Evolutionary conservation across 1,140 invertebrate species (phyloP), one percentile per base, ranked within the genome.

Genomic region (Octopus sinensis): DNA sequence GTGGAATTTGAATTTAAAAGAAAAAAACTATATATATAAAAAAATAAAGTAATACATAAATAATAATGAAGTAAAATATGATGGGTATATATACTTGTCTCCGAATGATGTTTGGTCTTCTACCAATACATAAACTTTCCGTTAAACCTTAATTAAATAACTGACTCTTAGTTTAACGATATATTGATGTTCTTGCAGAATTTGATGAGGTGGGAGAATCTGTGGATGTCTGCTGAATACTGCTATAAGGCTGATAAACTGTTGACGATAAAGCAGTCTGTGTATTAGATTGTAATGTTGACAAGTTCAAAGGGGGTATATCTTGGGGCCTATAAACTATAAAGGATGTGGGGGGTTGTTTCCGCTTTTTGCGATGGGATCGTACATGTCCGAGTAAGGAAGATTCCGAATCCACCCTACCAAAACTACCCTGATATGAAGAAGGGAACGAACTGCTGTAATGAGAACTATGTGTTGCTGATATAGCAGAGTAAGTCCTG

Each of bases 271-370:
- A 51, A 9, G 76, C 76, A 53, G 76, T 77, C 30, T 77, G 23
- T 77, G 76, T 77, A 51, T 51, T 51, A 5, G 76, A 77, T 17
- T 77, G 76, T 17, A 77, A 6, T 52, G 76, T 53, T 5, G 76
- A 43, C 17, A 77, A 53, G 52, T 77, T 53, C 7, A 77, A 17
- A 5, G 76, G 76, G 5, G 76, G 76, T 6, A 77, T 77, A 43
- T 77, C 76, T 51, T 77, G 76, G 13, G 76, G 76, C 43, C 76
- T 30, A 53, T 77, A 77, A 51, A 77, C 76, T 77, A 77, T 77
- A 53, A 77, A 77, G 52, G 76, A 77, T 7, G 76, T 52, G 17
- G 76, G 76, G 1, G 52, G 17, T 53, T 77, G 76, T 43, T 77
- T 77, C 52, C 76, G 30, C 52, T 53, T 77, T 53, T 77, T 77